Percentiles rank a stretch among this genome's conserved stretches.
Conservation (phyloP, 1,140 invertebrate species). For the Drosophila persimilis region DNA sequence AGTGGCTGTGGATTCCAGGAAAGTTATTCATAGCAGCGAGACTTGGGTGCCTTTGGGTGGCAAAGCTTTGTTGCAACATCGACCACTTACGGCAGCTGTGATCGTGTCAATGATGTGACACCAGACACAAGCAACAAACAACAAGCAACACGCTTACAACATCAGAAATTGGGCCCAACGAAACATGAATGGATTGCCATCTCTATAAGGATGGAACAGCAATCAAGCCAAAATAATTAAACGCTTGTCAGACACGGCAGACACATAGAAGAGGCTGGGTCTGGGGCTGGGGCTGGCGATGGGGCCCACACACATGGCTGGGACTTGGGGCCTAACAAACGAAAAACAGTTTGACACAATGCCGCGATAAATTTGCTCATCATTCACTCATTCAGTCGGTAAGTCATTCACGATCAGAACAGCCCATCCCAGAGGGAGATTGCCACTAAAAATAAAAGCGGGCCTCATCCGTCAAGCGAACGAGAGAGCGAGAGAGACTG, state of each 20-base stretch:
- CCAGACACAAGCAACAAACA: slow-evolving; percentile 28
- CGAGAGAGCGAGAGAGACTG: slow-evolving; percentile 22
- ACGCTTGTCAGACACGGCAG: slow-evolving; percentile 73
- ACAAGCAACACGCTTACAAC: no score
- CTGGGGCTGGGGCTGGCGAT: not conserved
- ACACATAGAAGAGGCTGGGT: slow-evolving; percentile 23
- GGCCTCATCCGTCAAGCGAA: slow-evolving; percentile 65
- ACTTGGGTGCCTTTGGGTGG: not conserved
- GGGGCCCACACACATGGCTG: slow-evolving; percentile 63
- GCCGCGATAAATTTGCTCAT: slow-evolving; percentile 81
- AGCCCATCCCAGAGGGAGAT: not conserved
- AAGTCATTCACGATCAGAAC: slow-evolving; percentile 72
- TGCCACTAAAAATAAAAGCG: slow-evolving; percentile 67
- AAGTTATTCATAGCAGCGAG: slow-evolving; percentile 1
- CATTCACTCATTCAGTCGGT: slow-evolving; percentile 78
- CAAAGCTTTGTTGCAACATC: slow-evolving; percentile 22
- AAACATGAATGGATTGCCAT: slow-evolving; percentile 67
- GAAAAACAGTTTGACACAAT: slow-evolving; percentile 73
- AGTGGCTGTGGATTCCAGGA: not conserved
- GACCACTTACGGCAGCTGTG: slow-evolving; percentile 46
- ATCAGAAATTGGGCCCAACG: slow-evolving; percentile 23
- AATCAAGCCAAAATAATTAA: slow-evolving; percentile 80
- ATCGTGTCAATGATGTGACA: slow-evolving; percentile 64
- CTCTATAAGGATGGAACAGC: slow-evolving; percentile 35
- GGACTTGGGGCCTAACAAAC: slow-evolving; percentile 5